Conservation (phyloP, 2,888 invertebrate species). For the Mythimna pallens region DNA sequence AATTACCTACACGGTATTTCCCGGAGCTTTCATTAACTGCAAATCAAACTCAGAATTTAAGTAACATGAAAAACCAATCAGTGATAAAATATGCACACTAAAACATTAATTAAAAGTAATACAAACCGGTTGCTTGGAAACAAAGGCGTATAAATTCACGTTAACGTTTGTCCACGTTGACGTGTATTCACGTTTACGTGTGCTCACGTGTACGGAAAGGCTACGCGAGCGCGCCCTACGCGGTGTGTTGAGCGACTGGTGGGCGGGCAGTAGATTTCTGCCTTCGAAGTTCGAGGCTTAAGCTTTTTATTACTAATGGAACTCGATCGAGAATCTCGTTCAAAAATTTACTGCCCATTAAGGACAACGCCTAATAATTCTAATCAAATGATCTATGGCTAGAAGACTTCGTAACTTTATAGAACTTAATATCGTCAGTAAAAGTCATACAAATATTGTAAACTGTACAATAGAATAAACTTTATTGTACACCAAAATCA, state of each 20-base stretch:
- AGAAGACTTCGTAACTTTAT: neutral
- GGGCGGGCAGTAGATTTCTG: conserved; percentile 65
- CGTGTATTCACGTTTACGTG: conserved; percentile 32
- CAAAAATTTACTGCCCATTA: neutral
- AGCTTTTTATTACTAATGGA: conserved; percentile 59
- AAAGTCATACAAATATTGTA: neutral
- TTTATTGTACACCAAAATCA: too few species aligned
- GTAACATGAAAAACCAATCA: conserved; percentile 25
- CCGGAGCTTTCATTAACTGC: conserved; percentile 5
- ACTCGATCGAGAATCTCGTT: conserved; percentile 56
- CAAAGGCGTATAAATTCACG: conserved; percentile 47
- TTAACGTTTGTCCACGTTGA: conserved; percentile 19
- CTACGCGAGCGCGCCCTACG: conserved; percentile 57
- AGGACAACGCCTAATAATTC: too few species aligned
- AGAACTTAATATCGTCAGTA: neutral
- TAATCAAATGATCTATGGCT: too few species aligned
- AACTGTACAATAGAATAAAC: too few species aligned
- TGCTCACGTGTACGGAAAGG: conserved; percentile 30
- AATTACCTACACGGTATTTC: conserved; percentile 3
- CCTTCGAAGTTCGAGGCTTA: conserved; percentile 56
- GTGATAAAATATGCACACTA: conserved; percentile 12
- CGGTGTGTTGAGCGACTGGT: conserved; percentile 59
- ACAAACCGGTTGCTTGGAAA: conserved; percentile 60
- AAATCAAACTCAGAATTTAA: conserved; percentile 13
- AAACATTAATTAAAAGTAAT: conserved; percentile 38